These are phyloP conservation scores for Bimastos eiseni DNA, from an alignment of 2,888 invertebrate genomes.

Conservation along the genomic window DNA sequence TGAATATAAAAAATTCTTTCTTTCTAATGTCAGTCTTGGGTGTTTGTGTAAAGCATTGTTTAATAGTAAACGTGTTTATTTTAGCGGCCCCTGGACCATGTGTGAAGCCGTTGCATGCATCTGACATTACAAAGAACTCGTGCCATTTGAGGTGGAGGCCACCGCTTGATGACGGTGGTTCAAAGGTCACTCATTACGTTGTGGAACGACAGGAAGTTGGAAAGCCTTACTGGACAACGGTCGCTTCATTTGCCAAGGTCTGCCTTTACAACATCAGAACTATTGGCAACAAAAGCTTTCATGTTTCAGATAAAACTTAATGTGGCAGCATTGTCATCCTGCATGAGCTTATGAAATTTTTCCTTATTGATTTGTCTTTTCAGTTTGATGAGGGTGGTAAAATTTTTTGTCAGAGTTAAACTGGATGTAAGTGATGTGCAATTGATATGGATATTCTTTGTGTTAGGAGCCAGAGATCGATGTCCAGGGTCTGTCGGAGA, in stretches of 20 bases:
- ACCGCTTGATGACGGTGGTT: constrained; percentile 90
- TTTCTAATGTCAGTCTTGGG: not conserved
- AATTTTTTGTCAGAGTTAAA: not conserved
- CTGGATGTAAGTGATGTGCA: not conserved
- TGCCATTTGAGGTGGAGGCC: constrained; percentile 91
- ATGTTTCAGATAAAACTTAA: not conserved
- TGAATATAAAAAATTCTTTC: no score
- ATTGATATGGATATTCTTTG: not conserved
- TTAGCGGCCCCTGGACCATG: constrained; percentile 88
- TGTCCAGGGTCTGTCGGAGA: constrained; percentile 91
- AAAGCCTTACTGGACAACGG: constrained; percentile 75
- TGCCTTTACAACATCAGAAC: not conserved
- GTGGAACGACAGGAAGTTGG: constrained; percentile 89
- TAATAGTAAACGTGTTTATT: not conserved
- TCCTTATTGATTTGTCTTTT: not conserved
- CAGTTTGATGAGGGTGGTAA: not conserved
- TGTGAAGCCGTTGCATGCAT: constrained; percentile 83
- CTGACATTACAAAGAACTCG: constrained; percentile 86
- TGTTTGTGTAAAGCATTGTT: not conserved
- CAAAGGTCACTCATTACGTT: constrained; percentile 88
- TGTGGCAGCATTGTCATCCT: not conserved
- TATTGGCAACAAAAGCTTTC: not conserved
- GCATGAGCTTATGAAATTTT: not conserved
- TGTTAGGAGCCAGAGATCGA: constrained; percentile 81
- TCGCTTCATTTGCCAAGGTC: constrained; percentile 46